phyloP scores from a whole-genome alignment of 2,113 vertebrate species.

The Halcyon senegalensis region DNA sequence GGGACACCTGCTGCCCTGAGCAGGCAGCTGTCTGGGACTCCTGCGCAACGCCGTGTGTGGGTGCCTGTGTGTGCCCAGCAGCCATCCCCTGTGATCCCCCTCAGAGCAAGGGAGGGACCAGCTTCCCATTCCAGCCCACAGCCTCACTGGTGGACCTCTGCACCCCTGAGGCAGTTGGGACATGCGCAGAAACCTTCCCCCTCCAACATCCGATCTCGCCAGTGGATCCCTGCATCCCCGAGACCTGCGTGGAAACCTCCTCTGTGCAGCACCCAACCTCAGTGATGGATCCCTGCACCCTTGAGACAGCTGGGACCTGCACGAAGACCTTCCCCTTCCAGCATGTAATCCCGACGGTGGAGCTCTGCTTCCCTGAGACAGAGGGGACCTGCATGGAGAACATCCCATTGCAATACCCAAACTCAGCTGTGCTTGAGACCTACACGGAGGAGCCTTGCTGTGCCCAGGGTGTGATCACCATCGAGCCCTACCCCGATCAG shows the following conservation, averaged over 20 bases:
- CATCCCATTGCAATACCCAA: fast-evolving
- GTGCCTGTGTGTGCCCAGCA: background rate
- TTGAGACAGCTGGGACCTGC: fast-evolving
- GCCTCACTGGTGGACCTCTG: background rate
- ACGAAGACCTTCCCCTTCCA: background rate
- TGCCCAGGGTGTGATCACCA: fast-evolving
- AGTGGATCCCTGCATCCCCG: background rate
- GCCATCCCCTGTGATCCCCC: fast-evolving
- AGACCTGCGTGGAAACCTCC: background rate
- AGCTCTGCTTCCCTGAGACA: background rate
- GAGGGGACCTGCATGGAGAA: fast-evolving
- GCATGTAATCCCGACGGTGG: fast-evolving
- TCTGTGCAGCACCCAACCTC: background rate
- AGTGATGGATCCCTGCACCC: background rate
- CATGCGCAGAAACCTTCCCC: background rate
- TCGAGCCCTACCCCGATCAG: fast-evolving
- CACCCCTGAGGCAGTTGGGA: background rate
- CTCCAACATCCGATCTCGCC: fast-evolving
- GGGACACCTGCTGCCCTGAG: background rate
- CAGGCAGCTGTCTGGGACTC: background rate
- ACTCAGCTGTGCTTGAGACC: background rate
- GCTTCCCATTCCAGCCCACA: background rate
- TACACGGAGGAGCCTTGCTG: fast-evolving
- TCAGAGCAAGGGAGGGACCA: background rate
- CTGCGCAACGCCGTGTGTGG: fast-evolving